Base-by-base conservation (phyloP, 1,140 invertebrate genomes). In the Drosophila pandora region DNA sequence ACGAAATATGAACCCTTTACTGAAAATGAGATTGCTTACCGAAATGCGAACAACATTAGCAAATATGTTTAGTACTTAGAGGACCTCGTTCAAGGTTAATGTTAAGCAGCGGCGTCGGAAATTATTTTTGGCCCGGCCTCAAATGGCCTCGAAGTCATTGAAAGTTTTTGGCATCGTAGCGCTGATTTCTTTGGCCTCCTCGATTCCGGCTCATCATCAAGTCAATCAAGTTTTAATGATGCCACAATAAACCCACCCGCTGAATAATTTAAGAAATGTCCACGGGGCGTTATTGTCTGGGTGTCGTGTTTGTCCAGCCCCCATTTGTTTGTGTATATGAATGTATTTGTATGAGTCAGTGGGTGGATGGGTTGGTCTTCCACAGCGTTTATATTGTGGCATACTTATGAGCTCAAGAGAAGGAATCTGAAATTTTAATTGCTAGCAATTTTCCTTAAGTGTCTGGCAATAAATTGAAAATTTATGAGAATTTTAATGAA, bases 141-240 rank as follows among this genome's bases (percentile, higher is more conserved):
- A 23, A 54, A 9, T 30, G 65, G 32, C 65, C 65, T 56, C 54
- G 64, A 69, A 56, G 50, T 21, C 50, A 50, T 43, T 10, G 50
- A 56, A 68, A 69, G 50, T 69, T 69, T 78, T 60, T 45, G 75
- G 32, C 45, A 37, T 1, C 45, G 52, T 3, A 21, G 48, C 50
- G 56, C 10, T 50, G 53, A 50, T 62, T 79, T 68, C 13, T 28
- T 1, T 9, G 5, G 8, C 39, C 30, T 2, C 13, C 13, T 57
- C 48, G 52, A 56, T 68, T 53, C 60, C 25, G 25, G 61, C 63
- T 55, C 60, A 79, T 76, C 78, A 67, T 68, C 77, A 85, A 80
- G 77, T 85, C 81, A 85, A 85, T 84, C 81, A 84, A 85, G 77
- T 84, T 84, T 85, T 84, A 84, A 84, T 84, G 81, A 85, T 61